Evolutionary conservation across 1,140 invertebrate genomes (phyloP).

Genomic region (Drosophila orosa): DNA sequence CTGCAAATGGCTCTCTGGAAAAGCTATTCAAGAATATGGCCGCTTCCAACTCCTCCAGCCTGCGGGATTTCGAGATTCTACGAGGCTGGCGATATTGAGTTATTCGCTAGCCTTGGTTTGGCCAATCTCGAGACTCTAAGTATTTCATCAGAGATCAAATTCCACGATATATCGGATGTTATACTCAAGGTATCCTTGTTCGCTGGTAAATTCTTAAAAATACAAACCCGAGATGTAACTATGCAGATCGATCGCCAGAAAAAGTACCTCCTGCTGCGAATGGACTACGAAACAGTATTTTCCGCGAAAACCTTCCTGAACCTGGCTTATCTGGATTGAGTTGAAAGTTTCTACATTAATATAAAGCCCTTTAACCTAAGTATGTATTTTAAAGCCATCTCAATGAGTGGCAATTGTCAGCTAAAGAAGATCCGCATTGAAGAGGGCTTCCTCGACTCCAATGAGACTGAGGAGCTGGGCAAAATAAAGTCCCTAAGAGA

Average conservation of each 20-base stretch:
- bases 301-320: not conserved
- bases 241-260: not conserved
- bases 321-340: not conserved
- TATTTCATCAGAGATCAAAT: not conserved
- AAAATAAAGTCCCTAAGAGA: slow-evolving; percentile 1
- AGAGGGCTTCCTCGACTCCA: not conserved
- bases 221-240: not conserved
- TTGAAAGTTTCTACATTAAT: not conserved
- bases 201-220: not conserved
- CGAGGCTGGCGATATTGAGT: not conserved
- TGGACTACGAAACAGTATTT: not conserved
- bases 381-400: not conserved
- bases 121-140: not conserved
- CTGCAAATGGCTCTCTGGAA: not conserved
- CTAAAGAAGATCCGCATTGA: not conserved
- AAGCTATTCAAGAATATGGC: not conserved
- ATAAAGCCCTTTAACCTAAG: not conserved
- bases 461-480: slow-evolving; percentile 7
- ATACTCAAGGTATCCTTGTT: not conserved
- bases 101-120: not conserved
- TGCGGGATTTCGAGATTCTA: not conserved
- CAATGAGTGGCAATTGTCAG: not conserved
- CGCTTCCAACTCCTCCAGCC: not conserved
- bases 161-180: not conserved
- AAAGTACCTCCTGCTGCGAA: not conserved